These are phyloP conservation scores for Noctua janthina DNA, from an alignment of 2,888 invertebrate species.

Conservation along the genomic window DNA sequence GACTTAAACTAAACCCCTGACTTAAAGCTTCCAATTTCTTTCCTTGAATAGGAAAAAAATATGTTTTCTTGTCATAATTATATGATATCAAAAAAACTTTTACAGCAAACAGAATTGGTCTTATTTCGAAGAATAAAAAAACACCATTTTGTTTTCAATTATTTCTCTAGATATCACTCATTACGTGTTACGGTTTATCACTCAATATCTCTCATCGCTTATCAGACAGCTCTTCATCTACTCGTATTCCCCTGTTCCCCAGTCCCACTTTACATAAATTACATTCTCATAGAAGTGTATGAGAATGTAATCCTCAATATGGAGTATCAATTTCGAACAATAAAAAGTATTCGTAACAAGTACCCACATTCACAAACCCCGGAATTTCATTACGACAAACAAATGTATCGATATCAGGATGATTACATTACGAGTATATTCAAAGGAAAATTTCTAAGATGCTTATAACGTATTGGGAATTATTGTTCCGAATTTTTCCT, in stretches of 20 bases:
- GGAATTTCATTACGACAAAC: conserved; percentile 64
- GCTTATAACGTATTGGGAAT: conserved; percentile 67
- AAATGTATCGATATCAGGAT: conserved; percentile 57
- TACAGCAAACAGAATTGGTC: neutral
- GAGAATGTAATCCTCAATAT: conserved; percentile 25
- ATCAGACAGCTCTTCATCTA: conserved; percentile 30
- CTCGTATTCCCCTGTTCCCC: conserved; percentile 14
- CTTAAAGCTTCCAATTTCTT: neutral
- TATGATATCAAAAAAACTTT: neutral
- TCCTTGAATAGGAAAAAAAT: neutral
- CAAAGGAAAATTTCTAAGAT: conserved; percentile 63
- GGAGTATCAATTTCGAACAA: conserved; percentile 43
- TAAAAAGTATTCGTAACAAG: conserved; percentile 54
- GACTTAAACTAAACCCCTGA: too few relatives aligned
- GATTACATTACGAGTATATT: conserved; percentile 58
- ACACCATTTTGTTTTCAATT: conserved; percentile 12
- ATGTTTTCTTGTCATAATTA: neutral
- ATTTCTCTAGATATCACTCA: neutral
- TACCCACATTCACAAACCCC: conserved; percentile 39
- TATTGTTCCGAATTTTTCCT: conserved; percentile 62
- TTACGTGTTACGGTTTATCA: conserved; percentile 8
- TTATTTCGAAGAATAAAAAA: neutral
- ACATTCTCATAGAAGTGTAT: conserved; percentile 26
- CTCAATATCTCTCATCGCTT: conserved; percentile 15
- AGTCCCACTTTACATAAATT: conserved; percentile 54